phyloP scores from a whole-genome alignment of 1,140 invertebrate species.

The Geopemphigus sp. region DNA sequence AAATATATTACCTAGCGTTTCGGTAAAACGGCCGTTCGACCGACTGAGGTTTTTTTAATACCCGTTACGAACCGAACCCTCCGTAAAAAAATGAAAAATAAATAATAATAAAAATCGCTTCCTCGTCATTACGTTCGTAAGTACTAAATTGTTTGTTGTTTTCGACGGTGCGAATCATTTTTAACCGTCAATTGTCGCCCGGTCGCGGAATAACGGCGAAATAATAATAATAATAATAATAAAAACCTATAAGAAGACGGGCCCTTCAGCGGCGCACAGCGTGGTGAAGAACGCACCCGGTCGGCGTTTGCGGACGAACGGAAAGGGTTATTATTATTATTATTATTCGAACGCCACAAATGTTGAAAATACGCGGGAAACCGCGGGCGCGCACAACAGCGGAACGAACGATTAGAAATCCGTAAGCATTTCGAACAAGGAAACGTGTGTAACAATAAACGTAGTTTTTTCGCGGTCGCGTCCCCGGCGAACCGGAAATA shows the following conservation, averaged over 20 bases:
- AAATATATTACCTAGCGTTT: too few relatives aligned
- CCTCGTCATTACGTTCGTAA: background rate
- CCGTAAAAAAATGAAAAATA: too few relatives aligned
- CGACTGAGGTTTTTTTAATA: background rate
- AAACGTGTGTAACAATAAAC: conserved; percentile 24
- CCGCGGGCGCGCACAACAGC: background rate
- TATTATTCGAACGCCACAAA: conserved; percentile 19
- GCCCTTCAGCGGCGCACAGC: conserved; percentile 5
- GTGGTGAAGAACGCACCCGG: background rate
- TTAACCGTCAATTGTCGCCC: conserved; percentile 16
- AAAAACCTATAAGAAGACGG: background rate
- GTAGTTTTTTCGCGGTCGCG: conserved; percentile 9
- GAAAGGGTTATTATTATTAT: conserved; percentile 15
- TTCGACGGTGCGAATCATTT: background rate
- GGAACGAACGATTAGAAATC: conserved; percentile 45
- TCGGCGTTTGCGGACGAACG: conserved; percentile 1
- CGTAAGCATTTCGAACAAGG: conserved; percentile 6
- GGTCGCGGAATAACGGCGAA: background rate
- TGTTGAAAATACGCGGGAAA: conserved; percentile 22
- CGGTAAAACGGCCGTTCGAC: too few relatives aligned
- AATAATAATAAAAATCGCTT: background rate
- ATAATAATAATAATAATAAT: background rate
- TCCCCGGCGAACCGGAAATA: conserved; percentile 31
- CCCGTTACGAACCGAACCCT: background rate
- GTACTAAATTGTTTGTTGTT: background rate